These are phyloP conservation scores for Pachypanchax playfairii DNA, from an alignment of 2,113 vertebrate species.

Conservation along the genomic window DNA sequence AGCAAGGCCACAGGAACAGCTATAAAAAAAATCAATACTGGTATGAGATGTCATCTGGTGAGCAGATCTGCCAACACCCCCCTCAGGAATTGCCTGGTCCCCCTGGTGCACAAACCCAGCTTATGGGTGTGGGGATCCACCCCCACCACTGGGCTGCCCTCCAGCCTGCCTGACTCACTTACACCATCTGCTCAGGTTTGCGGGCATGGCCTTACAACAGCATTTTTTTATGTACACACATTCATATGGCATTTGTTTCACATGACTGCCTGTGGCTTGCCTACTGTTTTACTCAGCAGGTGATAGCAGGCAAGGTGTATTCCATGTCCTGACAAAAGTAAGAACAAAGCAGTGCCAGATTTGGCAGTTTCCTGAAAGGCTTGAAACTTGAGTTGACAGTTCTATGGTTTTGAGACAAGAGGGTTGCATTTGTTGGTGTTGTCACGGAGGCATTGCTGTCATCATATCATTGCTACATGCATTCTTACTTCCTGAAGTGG, in stretches of 20 bases:
- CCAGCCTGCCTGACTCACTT: conserved; percentile 69
- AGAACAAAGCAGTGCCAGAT: conserved; percentile 39
- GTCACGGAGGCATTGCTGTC: conserved; percentile 21
- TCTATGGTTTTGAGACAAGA: conserved; percentile 32
- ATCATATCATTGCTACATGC: conserved; percentile 3
- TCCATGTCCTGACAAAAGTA: conserved; percentile 39
- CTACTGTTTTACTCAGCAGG: conserved; percentile 48
- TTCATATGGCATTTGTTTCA: conserved; percentile 60
- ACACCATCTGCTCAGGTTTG: conserved; percentile 74
- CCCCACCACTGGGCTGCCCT: conserved; percentile 49
- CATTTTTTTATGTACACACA: conserved; percentile 26
- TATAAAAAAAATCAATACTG: conserved; percentile 77
- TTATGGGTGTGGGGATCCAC: conserved; percentile 36
- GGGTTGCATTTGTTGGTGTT: conserved; percentile 25
- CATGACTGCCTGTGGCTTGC: conserved; percentile 61
- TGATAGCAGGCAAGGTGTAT: conserved; percentile 37
- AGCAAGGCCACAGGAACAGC: conserved; percentile 52
- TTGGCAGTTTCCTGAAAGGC: conserved; percentile 52
- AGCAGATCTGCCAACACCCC: conserved; percentile 76
- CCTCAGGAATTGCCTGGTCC: conserved; percentile 63
- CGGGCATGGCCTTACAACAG: conserved; percentile 52
- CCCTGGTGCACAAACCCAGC: conserved; percentile 61
- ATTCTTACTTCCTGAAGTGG: conserved; percentile 20
- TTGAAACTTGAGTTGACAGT: conserved; percentile 43
- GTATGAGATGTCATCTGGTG: conserved; percentile 81